Conservation (phyloP, 2,797 vertebrate species). For the Lacerta agilis region DNA sequence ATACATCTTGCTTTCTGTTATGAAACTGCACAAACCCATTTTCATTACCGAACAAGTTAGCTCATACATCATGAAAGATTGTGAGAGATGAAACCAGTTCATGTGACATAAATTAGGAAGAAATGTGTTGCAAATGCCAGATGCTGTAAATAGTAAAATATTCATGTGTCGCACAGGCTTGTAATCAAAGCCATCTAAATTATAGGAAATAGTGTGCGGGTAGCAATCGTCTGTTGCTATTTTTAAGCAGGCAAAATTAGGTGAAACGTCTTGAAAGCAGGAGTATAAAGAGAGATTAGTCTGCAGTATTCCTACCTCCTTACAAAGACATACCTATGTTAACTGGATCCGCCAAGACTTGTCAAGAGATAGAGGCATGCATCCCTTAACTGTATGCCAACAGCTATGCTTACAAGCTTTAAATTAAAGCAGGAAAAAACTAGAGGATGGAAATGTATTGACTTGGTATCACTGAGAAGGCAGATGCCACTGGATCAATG, state of each 20-base stretch:
- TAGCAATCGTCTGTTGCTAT: conserved; percentile 7
- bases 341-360: not conserved
- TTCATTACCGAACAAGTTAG: conserved; percentile 17
- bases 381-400: conserved; percentile 6
- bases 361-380: not conserved
- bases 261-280: conserved; percentile 28
- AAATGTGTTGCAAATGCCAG: conserved; percentile 48
- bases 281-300: conserved; percentile 19
- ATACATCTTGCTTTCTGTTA: not conserved
- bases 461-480: conserved; percentile 53
- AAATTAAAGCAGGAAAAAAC: conserved; percentile 49
- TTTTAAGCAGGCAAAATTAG: conserved; percentile 46
- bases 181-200: conserved; percentile 47
- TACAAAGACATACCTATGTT: not conserved
- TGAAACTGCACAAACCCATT: not conserved
- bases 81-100: conserved; percentile 41
- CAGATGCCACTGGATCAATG: conserved; percentile 46
- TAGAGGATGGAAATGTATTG: conserved; percentile 1
- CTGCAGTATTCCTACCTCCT: conserved; percentile 20
- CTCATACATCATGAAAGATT: conserved; percentile 12
- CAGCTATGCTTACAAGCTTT: conserved; percentile 31
- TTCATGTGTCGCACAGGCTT: conserved; percentile 43
- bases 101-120: conserved; percentile 33
- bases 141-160: conserved; percentile 52
- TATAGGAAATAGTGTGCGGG: not conserved